Percentiles rank a stretch among this genome's conserved stretches.
phyloP scores from a whole-genome alignment of 1,140 invertebrate species.

The Caenorhabditis remanei region DNA sequence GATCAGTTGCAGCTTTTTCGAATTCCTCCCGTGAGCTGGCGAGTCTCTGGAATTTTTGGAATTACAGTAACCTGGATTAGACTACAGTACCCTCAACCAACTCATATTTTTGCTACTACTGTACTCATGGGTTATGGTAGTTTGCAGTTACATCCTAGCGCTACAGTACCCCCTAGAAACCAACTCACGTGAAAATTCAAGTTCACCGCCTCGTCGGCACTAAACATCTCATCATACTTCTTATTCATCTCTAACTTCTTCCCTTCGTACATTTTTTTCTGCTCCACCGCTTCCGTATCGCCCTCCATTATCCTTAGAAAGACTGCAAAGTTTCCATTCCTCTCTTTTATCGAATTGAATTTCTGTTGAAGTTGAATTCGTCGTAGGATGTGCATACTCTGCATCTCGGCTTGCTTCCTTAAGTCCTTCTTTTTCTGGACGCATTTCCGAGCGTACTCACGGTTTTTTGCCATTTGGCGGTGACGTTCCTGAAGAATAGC shows the following conservation, averaged over 20 bases:
- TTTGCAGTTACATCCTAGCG: too few relatives aligned
- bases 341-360: background rate
- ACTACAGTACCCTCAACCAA: too few relatives aligned
- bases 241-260: background rate
- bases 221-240: background rate
- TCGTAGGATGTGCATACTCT: background rate
- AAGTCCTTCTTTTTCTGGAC: slow-evolving; percentile 30
- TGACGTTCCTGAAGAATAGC: slow-evolving; percentile 8
- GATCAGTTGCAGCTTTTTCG: background rate
- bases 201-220: slow-evolving; percentile 7
- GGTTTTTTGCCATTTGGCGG: slow-evolving; percentile 32
- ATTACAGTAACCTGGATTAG: background rate
- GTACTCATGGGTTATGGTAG: too few relatives aligned
- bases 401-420: slow-evolving; percentile 3
- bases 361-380: slow-evolving; percentile 12
- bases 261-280: background rate
- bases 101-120: too few relatives aligned
- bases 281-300: background rate
- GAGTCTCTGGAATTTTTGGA: slow-evolving; percentile 17
- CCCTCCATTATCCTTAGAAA: background rate
- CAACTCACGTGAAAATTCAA: slow-evolving; percentile 39
- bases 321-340: slow-evolving; percentile 23
- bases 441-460: slow-evolving; percentile 37
- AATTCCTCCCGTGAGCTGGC: slow-evolving; percentile 6
- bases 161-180: too few relatives aligned